These are phyloP conservation scores for Hippocampus kuda DNA, from an alignment of 2,797 vertebrate genomes.

Conservation along the genomic window DNA sequence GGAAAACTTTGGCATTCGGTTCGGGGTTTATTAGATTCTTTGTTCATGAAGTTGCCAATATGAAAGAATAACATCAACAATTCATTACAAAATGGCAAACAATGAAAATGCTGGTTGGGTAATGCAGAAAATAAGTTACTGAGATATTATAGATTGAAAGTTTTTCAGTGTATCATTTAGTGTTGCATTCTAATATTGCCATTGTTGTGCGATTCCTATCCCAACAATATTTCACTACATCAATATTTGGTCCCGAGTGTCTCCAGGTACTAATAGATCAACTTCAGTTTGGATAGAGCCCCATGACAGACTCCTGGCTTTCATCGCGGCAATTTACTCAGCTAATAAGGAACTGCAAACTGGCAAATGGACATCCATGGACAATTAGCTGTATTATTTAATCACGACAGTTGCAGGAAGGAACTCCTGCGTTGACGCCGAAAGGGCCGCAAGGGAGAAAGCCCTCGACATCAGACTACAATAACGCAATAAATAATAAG, in stretches of 20 bases:
- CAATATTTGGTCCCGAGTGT: background rate
- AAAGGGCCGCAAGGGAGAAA: background rate
- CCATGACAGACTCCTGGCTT: conserved; percentile 7
- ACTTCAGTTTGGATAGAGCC: background rate
- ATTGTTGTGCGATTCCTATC: background rate
- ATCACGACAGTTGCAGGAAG: background rate
- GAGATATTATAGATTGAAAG: background rate
- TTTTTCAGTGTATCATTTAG: background rate
- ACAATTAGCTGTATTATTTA: conserved; percentile 3
- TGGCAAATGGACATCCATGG: background rate
- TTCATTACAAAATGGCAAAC: background rate
- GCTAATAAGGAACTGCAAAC: conserved; percentile 5
- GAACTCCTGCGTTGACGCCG: background rate
- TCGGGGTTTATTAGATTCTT: no score
- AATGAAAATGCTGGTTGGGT: no score
- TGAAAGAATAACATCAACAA: background rate
- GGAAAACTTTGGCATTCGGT: background rate
- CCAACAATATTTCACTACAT: background rate
- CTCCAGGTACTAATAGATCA: background rate
- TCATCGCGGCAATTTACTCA: conserved; percentile 16
- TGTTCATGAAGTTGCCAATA: background rate
- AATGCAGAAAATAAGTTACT: background rate
- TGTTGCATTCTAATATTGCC: background rate
- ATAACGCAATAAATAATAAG: background rate
- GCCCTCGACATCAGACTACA: background rate